Evolutionary conservation across 2,113 vertebrate genomes (phyloP).

Genomic region (Hypocryptadius cinnamomeus): DNA sequence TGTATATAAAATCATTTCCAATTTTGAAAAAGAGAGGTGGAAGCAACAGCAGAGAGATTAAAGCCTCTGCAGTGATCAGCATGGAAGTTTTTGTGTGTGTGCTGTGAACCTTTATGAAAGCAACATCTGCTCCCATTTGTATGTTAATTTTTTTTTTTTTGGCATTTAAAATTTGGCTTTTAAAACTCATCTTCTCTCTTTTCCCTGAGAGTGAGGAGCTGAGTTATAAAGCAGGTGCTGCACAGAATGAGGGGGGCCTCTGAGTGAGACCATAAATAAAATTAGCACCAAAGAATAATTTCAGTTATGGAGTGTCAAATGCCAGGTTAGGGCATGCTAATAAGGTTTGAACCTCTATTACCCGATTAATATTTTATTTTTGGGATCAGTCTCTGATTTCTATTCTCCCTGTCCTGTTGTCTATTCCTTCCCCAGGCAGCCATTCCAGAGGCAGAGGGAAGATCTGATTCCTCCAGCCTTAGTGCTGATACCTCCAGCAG

Average conservation of each 20-base stretch:
- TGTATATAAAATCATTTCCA: not conserved
- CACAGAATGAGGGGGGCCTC: not conserved
- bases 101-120: conserved; percentile 36
- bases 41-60: not conserved
- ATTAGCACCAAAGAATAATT: not conserved
- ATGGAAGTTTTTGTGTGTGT: not conserved
- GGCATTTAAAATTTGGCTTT: conserved; percentile 43
- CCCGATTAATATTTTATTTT: not conserved
- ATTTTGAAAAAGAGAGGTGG: not conserved
- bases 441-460: not conserved
- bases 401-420: not conserved
- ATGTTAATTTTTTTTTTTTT: conserved; percentile 25
- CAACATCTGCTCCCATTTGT: conserved; percentile 60
- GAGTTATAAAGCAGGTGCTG: conserved; percentile 36
- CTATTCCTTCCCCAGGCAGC: not conserved
- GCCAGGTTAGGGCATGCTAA: not conserved
- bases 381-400: not conserved
- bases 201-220: not conserved
- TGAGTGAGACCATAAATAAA: not conserved
- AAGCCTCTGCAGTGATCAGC: not conserved
- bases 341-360: not conserved
- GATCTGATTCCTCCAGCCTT: not conserved
- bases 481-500: not conserved
- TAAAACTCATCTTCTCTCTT: not conserved
- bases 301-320: not conserved